Percentiles rank a stretch among this genome's conserved stretches.
These are phyloP conservation scores for Agrotis clavis DNA, from an alignment of 2,888 invertebrate species.

Conservation along the genomic window DNA sequence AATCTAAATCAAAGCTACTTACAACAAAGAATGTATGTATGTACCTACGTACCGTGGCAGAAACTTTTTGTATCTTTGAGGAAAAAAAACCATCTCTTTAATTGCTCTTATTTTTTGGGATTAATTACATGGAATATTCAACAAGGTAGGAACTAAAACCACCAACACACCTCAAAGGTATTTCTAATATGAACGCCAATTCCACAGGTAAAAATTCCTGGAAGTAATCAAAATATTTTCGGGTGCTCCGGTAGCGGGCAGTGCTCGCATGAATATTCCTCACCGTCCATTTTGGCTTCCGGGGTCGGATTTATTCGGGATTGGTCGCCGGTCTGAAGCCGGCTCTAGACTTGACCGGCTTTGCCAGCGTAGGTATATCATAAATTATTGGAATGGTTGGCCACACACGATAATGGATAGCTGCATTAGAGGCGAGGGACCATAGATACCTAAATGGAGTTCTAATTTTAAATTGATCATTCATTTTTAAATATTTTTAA, in stretches of 20 bases:
- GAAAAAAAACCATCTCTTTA: too few relatives aligned
- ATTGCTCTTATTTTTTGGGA: neutral
- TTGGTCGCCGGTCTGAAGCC: slow-evolving; percentile 44
- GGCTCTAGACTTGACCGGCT: slow-evolving; percentile 41
- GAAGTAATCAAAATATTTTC: slow-evolving; percentile 52
- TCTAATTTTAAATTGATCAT: neutral
- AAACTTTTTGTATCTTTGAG: too few relatives aligned
- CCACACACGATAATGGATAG: slow-evolving; percentile 37
- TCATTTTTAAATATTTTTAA: neutral
- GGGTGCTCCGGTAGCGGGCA: neutral
- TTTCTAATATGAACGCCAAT: slow-evolving; percentile 17
- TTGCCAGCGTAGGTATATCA: slow-evolving; percentile 34
- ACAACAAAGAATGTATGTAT: too few relatives aligned
- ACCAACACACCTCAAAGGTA: neutral
- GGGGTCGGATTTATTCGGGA: slow-evolving; percentile 50
- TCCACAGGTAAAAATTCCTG: slow-evolving; percentile 29
- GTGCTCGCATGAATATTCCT: slow-evolving; percentile 27
- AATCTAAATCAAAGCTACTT: too few relatives aligned
- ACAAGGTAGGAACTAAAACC: slow-evolving; percentile 1
- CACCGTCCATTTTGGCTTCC: slow-evolving; percentile 38
- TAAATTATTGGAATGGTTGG: slow-evolving; percentile 50
- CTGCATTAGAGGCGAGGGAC: slow-evolving; percentile 21
- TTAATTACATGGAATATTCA: neutral
- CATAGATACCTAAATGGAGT: slow-evolving; percentile 9
- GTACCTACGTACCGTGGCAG: too few relatives aligned